Base-by-base conservation (phyloP, 2,888 invertebrate species). In the Heliconius charithonia region DNA sequence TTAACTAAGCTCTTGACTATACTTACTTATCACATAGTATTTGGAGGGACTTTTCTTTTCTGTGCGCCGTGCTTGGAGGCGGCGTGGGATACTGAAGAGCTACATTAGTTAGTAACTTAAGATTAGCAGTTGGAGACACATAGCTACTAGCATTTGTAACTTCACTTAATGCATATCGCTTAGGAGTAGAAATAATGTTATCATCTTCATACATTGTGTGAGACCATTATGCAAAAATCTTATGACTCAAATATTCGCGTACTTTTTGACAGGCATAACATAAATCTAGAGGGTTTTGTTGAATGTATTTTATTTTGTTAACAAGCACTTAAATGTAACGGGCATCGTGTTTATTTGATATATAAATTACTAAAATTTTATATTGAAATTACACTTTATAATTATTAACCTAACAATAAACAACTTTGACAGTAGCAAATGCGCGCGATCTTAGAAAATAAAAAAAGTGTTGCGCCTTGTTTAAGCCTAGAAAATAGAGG, bases 51-150 rank as follows among this genome's bases (percentile, higher is more conserved):
- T 96, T 96, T 84, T 96, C 96, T 87, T 96, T 96, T 71, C 96
- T 91, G 82, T 95, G 95, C 12, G 91, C 90, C 45, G 94, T 89
- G 83, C 93, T 95, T 70, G 95, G 93, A 73, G 95, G 94, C 82
- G 95, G 95, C 86, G 95, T 95, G 83, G 95, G 95, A 85, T 95
- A 95, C 81, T 93, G 95, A 87, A 94, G 90, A 19, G 96, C 96
- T 77, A 96, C 96, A 91, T 96, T 96, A 12, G 96, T 96, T 81
- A 97, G 90, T 84, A 97, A 90, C 90, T 96, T 96, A 72, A 97
- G 93, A 90, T 97, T 97, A 82, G 96, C 96, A 78, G 96, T 96
- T 32, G 97, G 97, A 29, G 97, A 96, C 27, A 96, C 94, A 84
- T 95, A 95, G 81, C 90, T 91, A 51, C 93, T 89, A 22, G 95